phyloP scores from a whole-genome alignment of 2,888 invertebrate genomes.

The Rhopalosiphum nymphaeae region DNA sequence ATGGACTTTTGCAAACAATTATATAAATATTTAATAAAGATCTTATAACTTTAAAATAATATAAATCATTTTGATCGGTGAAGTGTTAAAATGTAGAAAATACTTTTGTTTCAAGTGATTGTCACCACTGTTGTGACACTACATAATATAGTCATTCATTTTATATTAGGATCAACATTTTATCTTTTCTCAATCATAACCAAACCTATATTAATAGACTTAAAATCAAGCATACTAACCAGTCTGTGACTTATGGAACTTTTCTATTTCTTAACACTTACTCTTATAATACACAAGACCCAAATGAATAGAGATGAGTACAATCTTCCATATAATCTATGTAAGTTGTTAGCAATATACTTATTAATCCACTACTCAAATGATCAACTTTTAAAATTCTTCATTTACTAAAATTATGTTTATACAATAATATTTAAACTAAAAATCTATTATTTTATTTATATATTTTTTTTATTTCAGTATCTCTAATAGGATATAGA shows the following conservation, averaged over 20 bases:
- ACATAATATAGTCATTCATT: no score
- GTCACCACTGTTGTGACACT: no score
- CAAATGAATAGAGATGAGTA: not conserved
- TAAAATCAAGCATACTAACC: not conserved
- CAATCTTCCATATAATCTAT: not conserved
- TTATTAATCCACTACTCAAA: not conserved
- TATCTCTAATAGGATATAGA: no score
- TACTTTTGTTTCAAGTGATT: not conserved
- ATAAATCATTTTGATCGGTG: not conserved
- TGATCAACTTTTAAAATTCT: not conserved
- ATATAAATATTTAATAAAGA: no score
- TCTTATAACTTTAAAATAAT: not conserved
- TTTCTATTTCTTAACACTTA: not conserved
- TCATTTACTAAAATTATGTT: not conserved
- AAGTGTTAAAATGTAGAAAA: not conserved
- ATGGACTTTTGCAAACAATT: no score
- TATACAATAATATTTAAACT: not conserved
- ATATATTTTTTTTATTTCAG: not conserved
- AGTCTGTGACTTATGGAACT: fast-evolving
- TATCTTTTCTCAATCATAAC: not conserved
- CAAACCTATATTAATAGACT: not conserved
- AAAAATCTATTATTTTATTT: not conserved
- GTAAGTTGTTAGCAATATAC: not conserved
- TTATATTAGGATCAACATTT: no score
- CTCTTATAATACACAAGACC: not conserved